Conservation (phyloP, 92 coral and sea anemone genomes). For the Heteractis magnifica region DNA sequence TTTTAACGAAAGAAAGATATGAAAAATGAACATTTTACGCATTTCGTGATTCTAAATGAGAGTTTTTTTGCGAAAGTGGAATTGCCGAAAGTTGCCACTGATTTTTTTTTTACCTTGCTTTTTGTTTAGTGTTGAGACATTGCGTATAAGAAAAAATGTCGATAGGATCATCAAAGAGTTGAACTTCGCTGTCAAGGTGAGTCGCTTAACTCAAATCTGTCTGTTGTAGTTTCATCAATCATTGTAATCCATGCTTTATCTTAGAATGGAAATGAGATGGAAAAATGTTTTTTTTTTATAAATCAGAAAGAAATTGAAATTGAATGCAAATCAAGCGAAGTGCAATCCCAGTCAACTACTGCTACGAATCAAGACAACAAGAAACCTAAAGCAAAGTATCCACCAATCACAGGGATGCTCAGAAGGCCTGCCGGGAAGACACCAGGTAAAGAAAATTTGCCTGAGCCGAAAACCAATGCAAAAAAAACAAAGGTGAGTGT, state of each 20-base stretch:
- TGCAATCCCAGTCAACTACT: conserved; percentile 10
- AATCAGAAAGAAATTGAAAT: conserved; percentile 68
- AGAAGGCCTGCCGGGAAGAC: conserved; percentile 44
- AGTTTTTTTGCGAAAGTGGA: too few relatives aligned
- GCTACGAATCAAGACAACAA: not conserved
- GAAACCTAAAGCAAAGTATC: conserved; percentile 14
- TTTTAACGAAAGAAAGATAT: too few relatives aligned
- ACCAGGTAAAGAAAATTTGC: conserved; percentile 69
- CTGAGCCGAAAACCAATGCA: conserved; percentile 31
- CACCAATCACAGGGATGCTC: conserved; percentile 7
- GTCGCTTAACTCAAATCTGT: not conserved
- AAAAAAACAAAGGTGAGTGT: conserved; percentile 67
- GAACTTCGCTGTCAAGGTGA: conserved; percentile 69
- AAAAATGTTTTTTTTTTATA: not conserved
- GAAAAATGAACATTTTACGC: too few relatives aligned
- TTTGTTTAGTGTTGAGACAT: conserved; percentile 57
- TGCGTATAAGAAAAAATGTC: conserved; percentile 79
- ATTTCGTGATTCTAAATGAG: too few relatives aligned
- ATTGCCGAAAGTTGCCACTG: too few relatives aligned
- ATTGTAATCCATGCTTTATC: too few relatives aligned
- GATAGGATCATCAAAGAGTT: conserved; percentile 81
- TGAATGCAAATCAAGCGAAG: conserved; percentile 42
- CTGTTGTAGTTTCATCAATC: too few relatives aligned
- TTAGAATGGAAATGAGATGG: not conserved
- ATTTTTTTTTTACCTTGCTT: not conserved